phyloP scores from a whole-genome alignment of 2,888 invertebrate genomes.

The Micoletzkya japonica region DNA sequence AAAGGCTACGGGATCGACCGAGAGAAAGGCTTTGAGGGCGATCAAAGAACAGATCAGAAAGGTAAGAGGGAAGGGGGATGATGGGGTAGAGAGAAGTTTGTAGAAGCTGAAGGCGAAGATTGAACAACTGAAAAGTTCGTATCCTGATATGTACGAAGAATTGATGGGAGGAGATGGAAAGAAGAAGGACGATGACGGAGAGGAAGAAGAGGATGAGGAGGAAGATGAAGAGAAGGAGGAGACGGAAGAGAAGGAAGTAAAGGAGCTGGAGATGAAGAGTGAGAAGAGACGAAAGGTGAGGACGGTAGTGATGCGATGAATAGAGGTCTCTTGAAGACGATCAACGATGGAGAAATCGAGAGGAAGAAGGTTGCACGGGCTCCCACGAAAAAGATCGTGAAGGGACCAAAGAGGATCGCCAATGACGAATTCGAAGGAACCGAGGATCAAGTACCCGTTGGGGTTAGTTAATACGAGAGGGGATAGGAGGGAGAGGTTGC shows the following conservation, averaged over 20 bases:
- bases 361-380: not conserved
- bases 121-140: constrained; percentile 31
- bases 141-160: constrained; percentile 27
- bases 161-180: constrained; percentile 13
- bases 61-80: too few species aligned
- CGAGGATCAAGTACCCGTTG: too few species aligned
- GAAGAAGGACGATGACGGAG: not conserved
- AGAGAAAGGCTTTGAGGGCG: not conserved
- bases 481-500: not conserved
- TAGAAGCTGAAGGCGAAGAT: constrained; percentile 35
- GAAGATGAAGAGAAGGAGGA: not conserved
- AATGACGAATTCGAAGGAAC: too few species aligned
- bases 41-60: constrained; percentile 27
- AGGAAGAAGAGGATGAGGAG: not conserved
- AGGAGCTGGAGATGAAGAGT: too few species aligned
- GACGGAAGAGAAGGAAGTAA: too few species aligned
- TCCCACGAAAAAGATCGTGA: not conserved
- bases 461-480: not conserved
- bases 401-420: too few species aligned
- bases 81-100: not conserved
- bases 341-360: not conserved
- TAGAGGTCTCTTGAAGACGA: too few species aligned
- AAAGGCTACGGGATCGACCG: not conserved
- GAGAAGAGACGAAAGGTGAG: too few species aligned
- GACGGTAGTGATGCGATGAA: too few species aligned